Evolutionary conservation across 2,113 vertebrate genomes (phyloP), one percentile per base, ranked within the genome.

Genomic region (Columbina picui): DNA sequence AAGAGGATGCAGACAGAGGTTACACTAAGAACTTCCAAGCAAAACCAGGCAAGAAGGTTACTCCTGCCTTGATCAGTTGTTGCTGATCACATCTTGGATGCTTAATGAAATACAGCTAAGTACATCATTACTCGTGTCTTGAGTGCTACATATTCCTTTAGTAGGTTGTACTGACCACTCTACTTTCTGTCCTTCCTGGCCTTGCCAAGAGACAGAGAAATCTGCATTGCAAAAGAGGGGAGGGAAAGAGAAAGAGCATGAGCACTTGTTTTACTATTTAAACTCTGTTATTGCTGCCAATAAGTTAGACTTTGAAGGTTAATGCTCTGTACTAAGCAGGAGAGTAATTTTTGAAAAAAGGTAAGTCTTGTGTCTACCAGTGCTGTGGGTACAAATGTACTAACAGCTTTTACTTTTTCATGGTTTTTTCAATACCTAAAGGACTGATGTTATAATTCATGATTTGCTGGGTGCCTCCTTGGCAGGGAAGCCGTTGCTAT

Each of bases 141-240:
- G 34, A 80, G 57, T 39, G 36, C 43, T 84, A 67, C 19, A 5
- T 73, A 12, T 76, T 83, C 30, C 71, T 4, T 1, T 7, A 38
- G 78, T 2, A 83, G 29, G 12, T 84, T 49, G 55, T 22, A 13
- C 36, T 49, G 47, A 19, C n/a, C 34, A 17, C 27, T 85, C 39
- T 50, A 27, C 71, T 41, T 92, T 89, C 38, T 52, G 61, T 49
- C 38, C 67, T 87, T 70, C 68, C 39, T 88, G 64, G 39, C 36
- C 90, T 97, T 93, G 74, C 34, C 57, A 39, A 78, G 67, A 95
- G 82, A 87, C 8, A 86, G 45, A 75, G 65, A 78, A 89, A 57
- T 83, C 89, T 94, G 74, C 56, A 55, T 78, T 88, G 59, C 49
- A 57, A 53, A 67, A 45, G 12, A 76, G 7, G 7, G 12, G 5